Evolutionary conservation across 2,113 vertebrate species (phyloP), one percentile per base, ranked within the genome.

Genomic region (Apistogramma diplotaenia): DNA sequence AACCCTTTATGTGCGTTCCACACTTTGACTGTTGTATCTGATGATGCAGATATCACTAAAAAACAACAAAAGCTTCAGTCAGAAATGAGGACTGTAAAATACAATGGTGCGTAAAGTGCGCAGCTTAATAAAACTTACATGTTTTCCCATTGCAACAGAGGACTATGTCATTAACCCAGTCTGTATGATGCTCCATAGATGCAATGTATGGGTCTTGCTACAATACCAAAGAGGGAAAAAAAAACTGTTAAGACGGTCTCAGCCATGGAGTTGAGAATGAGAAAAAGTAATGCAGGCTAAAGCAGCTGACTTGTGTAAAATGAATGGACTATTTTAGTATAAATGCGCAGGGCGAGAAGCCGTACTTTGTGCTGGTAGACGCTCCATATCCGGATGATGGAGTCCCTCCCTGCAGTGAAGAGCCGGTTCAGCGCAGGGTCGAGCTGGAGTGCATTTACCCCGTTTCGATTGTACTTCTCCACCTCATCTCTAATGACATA

Each of bases 1-100:
- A 99, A 99, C 7, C 98, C 98, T 91, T 99, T 99, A 83, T 99
- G 98, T 5, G 98, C 98, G n/a, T 99, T 99, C 98, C 98, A 99
- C 23, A 99, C 98, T 96, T 99, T 99, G 46, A 99, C 98, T 49
- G 98, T 99, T 2, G 98, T 99, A 85, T 99, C 98, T 2, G 98
- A 99, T 53, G 98, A 99, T 40, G 98, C 98, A 81, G 98, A 99
- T 94, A 99, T 99, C 92, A 99, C 98, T 99, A 61, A 76, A 76
- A 84, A 79, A 78, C 74, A 84, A 81, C 3, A 25, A 51, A 46
- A 1, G 15, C 7, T 8, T 2, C 46, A 23, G 18, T 16, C 54
- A 82, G 49, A 53, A 60, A 1, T 12, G 6, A 2, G 19, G 31
- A 37, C 57, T 18, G 1, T 6, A 46, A 29, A 2, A 7, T 57